Evolutionary conservation across 1,140 invertebrate genomes (phyloP).

Genomic region (Chelonus insularis): DNA sequence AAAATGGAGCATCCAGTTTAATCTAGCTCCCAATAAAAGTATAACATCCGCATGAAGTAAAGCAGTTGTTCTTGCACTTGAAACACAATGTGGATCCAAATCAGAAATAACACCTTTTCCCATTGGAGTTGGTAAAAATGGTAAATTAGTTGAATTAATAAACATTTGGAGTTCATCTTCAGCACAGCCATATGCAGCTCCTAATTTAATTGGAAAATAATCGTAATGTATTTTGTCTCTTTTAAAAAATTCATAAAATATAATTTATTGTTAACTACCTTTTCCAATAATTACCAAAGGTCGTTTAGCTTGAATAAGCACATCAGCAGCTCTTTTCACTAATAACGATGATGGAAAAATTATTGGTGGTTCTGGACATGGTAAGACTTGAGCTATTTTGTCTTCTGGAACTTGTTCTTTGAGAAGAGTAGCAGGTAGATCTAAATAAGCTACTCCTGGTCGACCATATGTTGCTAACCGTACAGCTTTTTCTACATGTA

Average conservation of each 20-base stretch:
- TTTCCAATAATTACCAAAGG: slow-evolving; percentile 94
- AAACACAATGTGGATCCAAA: slow-evolving; percentile 74
- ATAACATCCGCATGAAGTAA: slow-evolving; percentile 87
- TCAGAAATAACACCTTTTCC: slow-evolving; percentile 94
- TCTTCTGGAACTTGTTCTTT: slow-evolving; percentile 57
- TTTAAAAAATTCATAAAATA: background rate
- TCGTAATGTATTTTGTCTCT: background rate
- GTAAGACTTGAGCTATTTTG: slow-evolving; percentile 49
- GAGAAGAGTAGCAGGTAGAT: slow-evolving; percentile 85
- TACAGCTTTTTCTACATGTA: slow-evolving; percentile 92
- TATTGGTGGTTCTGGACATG: slow-evolving; percentile 67
- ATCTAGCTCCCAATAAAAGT: slow-evolving; percentile 83
- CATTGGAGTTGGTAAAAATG: slow-evolving; percentile 94
- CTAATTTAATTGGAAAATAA: slow-evolving; percentile 46
- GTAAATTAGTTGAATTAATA: slow-evolving; percentile 72
- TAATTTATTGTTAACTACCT: slow-evolving; percentile 58
- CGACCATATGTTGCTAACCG: slow-evolving; percentile 82
- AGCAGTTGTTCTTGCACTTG: slow-evolving; percentile 82
- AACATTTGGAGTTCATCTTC: slow-evolving; percentile 74
- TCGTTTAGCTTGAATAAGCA: slow-evolving; percentile 72
- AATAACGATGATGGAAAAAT: slow-evolving; percentile 69
- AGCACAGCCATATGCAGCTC: slow-evolving; percentile 79
- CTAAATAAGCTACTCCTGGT: slow-evolving; percentile 84
- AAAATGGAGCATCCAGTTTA: slow-evolving; percentile 99
- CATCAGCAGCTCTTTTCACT: slow-evolving; percentile 70